phyloP scores from a whole-genome alignment of 2,113 vertebrate genomes.

The Leiothrix lutea region DNA sequence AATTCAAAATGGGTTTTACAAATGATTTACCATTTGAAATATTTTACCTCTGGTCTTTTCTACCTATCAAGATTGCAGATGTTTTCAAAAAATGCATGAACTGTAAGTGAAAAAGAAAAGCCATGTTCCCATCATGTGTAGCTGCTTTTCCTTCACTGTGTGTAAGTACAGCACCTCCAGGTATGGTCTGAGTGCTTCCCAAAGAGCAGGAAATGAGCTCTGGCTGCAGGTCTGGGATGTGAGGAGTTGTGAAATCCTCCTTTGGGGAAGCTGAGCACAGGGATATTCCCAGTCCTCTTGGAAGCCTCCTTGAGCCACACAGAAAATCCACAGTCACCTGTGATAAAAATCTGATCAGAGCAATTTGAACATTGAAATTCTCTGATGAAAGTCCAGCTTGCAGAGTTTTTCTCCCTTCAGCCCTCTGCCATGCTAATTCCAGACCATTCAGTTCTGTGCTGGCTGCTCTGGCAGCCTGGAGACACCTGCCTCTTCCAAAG shows the following conservation, averaged over 20 bases:
- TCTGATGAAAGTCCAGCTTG: not conserved
- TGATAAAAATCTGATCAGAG: not conserved
- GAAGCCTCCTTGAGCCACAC: not conserved
- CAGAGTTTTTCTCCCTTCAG: not conserved
- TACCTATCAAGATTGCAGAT: not conserved
- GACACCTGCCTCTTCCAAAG: not conserved
- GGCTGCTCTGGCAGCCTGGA: not conserved
- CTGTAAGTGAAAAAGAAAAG: not conserved
- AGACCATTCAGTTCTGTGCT: not conserved
- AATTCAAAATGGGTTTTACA: not conserved
- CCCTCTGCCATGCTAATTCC: not conserved
- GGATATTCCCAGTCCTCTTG: not conserved
- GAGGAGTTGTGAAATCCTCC: not conserved
- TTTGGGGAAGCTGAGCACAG: not conserved
- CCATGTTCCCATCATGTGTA: fast-evolving
- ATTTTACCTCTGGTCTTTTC: not conserved
- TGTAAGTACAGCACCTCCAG: not conserved
- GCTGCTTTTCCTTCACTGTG: not conserved
- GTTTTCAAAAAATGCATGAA: not conserved
- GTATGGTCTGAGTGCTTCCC: not conserved
- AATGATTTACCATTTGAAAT: not conserved
- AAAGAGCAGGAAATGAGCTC: not conserved
- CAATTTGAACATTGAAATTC: not conserved
- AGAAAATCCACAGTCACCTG: not conserved
- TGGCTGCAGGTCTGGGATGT: not conserved